Evolutionary conservation across 1,140 invertebrate species (phyloP), one percentile per base, ranked within the genome.

Genomic region (Lasaia peninsularis): DNA sequence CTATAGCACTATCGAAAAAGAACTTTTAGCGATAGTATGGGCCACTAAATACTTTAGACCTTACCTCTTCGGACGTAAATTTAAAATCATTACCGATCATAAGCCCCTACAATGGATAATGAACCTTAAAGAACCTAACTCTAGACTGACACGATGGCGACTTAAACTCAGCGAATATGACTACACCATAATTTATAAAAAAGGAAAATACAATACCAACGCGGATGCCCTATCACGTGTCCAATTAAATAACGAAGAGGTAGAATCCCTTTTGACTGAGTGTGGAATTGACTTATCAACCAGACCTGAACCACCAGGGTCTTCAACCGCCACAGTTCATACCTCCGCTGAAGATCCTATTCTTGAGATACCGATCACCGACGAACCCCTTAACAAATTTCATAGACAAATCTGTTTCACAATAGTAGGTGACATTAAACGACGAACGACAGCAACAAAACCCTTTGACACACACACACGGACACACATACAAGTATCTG

Each of bases 1-100:
- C 37, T 63, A 63, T n/a, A 63, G 52, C 11, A 63, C 56, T 0
- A 63, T 58, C 0, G 56, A 63, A 49, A 63, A 63, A 12, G 62
- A 63, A 44, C 52, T 63, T 16, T 49, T 63, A 31, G 56, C 56
- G 1, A 58, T 58, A 14, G 56, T 63, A 6, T 63, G 56, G 56
- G 56, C 56, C 9, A 59, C 52, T 0, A 57, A 62, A 33, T 57
- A 62, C 24, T 62, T 62, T 20, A 52, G 51, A 49, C 55, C 54
- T 6, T 52, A 59, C 4, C 20, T 63, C 24, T 58, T 63, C 20
- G 62, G 62, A 8, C 35, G 55, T 6, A 57, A 62, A 55, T 63
- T 63, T 34, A 58, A 52, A 52, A 58, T 63, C 8, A 2, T 58
- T 4, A 63, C 56, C 8, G 61, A 60, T 44, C 60, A 55, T 40